These are phyloP conservation scores for Chiloscyllium punctatum DNA, from an alignment of 2,797 vertebrate genomes.

Conservation along the genomic window DNA sequence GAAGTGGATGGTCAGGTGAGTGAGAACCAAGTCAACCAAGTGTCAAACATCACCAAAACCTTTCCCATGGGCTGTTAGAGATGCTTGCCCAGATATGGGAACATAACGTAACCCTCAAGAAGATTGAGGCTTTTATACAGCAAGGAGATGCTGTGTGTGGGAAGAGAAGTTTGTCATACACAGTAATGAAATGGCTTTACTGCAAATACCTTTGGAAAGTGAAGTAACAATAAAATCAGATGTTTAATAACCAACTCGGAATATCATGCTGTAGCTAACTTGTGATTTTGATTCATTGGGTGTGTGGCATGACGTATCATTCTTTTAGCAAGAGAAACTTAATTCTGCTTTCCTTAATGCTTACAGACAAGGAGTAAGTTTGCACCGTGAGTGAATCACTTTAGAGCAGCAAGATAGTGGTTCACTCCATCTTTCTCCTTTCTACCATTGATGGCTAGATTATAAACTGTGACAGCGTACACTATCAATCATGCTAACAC, in stretches of 20 bases:
- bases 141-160: not conserved
- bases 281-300: not conserved
- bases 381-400: not conserved
- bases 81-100: not conserved
- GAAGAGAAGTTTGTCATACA: not conserved
- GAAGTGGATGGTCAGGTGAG: not conserved
- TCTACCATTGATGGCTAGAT: not conserved
- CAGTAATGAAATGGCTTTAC: not conserved
- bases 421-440: not conserved
- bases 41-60: not conserved
- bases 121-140: not conserved
- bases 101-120: not conserved
- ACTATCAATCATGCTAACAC: conserved; percentile 12
- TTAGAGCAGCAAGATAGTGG: not conserved
- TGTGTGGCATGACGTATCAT: not conserved
- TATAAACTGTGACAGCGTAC: not conserved
- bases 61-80: not conserved
- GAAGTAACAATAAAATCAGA: not conserved
- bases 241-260: not conserved
- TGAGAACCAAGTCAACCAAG: not conserved
- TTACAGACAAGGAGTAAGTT: not conserved
- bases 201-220: not conserved
- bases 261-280: not conserved
- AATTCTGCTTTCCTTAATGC: not conserved
- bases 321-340: not conserved